Percentiles rank a stretch among this genome's conserved stretches.
These are phyloP conservation scores for Tubulanus polymorphus DNA, from an alignment of 2,888 invertebrate species.

Conservation along the genomic window DNA sequence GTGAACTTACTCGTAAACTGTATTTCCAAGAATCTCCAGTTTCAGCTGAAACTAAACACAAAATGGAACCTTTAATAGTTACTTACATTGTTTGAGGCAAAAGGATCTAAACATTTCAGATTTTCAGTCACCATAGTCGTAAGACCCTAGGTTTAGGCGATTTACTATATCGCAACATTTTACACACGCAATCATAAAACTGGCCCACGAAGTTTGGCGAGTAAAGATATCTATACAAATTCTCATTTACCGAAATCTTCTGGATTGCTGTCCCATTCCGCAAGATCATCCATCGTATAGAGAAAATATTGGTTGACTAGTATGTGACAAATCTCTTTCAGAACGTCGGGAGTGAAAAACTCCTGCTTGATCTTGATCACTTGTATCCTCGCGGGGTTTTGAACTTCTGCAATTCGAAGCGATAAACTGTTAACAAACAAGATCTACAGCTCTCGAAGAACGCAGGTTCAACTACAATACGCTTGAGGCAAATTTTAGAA, in stretches of 20 bases:
- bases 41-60: constrained; percentile 69
- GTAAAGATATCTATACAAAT: no score
- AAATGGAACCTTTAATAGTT: no score
- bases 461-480: neutral
- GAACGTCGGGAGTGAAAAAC: constrained; percentile 72
- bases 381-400: constrained; percentile 57
- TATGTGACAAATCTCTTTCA: constrained; percentile 77
- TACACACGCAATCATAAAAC: no score
- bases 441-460: no score
- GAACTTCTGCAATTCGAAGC: constrained; percentile 53
- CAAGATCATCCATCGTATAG: constrained; percentile 76
- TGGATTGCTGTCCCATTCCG: constrained; percentile 84
- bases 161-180: no score
- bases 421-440: no score
- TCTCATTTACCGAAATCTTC: constrained; percentile 73
- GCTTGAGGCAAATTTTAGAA: neutral
- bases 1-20: constrained; percentile 70
- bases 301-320: constrained; percentile 84
- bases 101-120: no score
- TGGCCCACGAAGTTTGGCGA: no score
- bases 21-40: constrained; percentile 93
- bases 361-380: constrained; percentile 69
- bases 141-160: no score
- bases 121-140: no score
- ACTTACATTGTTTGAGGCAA: no score